These are phyloP conservation scores for Wasmannia auropunctata DNA, from an alignment of 1,140 invertebrate genomes.

Conservation along the genomic window DNA sequence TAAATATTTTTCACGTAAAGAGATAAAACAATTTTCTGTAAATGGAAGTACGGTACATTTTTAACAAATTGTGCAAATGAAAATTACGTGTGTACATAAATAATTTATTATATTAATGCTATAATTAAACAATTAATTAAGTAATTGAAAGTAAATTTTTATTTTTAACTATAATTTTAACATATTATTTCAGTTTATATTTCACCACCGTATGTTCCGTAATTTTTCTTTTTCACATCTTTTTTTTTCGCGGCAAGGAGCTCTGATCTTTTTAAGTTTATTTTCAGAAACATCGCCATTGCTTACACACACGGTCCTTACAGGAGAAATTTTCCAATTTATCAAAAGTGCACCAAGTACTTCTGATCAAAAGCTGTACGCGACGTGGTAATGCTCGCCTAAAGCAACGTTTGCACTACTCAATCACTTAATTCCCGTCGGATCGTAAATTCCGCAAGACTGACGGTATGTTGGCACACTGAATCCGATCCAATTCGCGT, in stretches of 20 bases:
- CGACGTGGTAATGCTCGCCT: not conserved
- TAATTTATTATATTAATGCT: not conserved
- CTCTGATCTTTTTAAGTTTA: not conserved
- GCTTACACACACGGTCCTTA: not conserved
- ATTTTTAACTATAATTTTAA: not conserved
- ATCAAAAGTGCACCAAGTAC: not conserved
- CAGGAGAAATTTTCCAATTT: not conserved
- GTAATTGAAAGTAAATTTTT: not conserved
- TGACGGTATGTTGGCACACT: not conserved
- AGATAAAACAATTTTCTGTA: not conserved
- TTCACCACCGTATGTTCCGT: not conserved
- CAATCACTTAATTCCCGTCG: slow-evolving; percentile 15
- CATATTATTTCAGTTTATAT: not conserved
- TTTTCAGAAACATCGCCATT: not conserved
- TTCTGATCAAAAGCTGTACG: not conserved
- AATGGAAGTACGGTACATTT: not conserved
- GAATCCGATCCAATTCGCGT: slow-evolving; percentile 27
- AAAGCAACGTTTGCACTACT: slow-evolving; percentile 30
- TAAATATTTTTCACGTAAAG: not conserved
- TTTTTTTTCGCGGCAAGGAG: not conserved
- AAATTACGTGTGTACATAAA: not conserved
- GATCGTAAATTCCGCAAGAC: slow-evolving; percentile 2
- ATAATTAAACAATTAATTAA: not conserved
- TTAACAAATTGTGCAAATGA: not conserved
- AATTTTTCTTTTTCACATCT: not conserved